A percentile compares a stretch with the other conserved stretches of the same genome.
Conservation (phyloP, 1,140 invertebrate genomes). For the Aricia agestis region DNA sequence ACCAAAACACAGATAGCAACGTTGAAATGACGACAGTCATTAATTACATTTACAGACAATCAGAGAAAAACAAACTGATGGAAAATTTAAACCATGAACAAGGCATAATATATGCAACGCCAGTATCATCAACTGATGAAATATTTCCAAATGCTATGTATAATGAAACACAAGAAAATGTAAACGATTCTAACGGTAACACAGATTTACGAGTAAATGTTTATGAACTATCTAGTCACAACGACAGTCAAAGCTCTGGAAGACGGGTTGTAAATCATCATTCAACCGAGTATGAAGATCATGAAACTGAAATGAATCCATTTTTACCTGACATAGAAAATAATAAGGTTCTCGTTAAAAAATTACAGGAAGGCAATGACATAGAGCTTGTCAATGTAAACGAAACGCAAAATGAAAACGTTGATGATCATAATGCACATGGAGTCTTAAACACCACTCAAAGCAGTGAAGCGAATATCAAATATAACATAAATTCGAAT, state of each 20-base stretch:
- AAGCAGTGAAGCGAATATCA: conserved; percentile 9
- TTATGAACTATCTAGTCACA: conserved; percentile 60
- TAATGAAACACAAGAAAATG: conserved; percentile 20
- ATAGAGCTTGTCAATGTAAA: conserved; percentile 58
- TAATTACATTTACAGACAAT: conserved; percentile 54
- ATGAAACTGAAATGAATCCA: conserved; percentile 78
- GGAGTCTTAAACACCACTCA: conserved; percentile 17
- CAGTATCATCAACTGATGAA: conserved; percentile 16
- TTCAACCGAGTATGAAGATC: conserved; percentile 56
- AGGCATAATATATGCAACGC: conserved; percentile 17
- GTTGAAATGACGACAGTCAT: conserved; percentile 51
- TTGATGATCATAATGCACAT: conserved; percentile 46
- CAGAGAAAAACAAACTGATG: conserved; percentile 31
- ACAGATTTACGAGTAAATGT: conserved; percentile 58
- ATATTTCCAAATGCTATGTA: neutral
- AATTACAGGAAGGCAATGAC: conserved; percentile 73
- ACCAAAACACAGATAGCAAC: conserved; percentile 12
- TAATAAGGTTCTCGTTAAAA: conserved; percentile 76
- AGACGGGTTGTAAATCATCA: conserved; percentile 40
- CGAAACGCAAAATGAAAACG: conserved; percentile 67
- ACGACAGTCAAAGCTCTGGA: conserved; percentile 37
- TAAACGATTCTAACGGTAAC: neutral
- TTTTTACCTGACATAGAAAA: conserved; percentile 80
- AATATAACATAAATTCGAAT: neutral
- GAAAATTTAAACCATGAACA: conserved; percentile 13